Evolutionary conservation across 2,113 vertebrate species (phyloP).

Genomic region (Dascyllus trimaculatus): DNA sequence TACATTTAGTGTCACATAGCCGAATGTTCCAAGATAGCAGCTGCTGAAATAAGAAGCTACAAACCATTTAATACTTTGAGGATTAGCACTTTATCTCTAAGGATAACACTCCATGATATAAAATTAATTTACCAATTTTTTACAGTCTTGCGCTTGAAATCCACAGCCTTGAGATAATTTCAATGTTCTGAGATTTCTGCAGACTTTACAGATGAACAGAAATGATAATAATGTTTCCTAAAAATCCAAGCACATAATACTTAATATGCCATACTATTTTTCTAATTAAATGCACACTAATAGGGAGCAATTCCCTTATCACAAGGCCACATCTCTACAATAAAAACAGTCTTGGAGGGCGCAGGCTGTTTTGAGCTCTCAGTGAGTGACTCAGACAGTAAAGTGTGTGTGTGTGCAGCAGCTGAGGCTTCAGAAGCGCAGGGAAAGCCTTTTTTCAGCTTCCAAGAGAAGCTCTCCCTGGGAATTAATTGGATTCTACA

Average conservation of each 20-base stretch:
- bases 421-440: constrained; percentile 15
- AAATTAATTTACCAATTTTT: constrained; percentile 24
- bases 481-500: constrained; percentile 46
- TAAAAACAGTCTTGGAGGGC: constrained; percentile 13
- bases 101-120: not conserved
- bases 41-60: constrained; percentile 15
- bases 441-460: too few species aligned
- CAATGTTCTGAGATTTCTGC: constrained; percentile 23
- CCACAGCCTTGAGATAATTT: constrained; percentile 8
- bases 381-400: not conserved
- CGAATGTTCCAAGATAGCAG: not conserved
- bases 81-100: constrained; percentile 33
- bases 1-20: not conserved
- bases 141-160: constrained; percentile 12
- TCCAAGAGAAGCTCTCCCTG: not conserved
- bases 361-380: constrained; percentile 3
- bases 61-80: constrained; percentile 10
- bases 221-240: constrained; percentile 15
- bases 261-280: constrained; percentile 1
- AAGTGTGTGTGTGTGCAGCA: constrained; percentile 19
- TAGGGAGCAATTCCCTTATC: constrained; percentile 1
- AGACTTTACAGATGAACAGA: not conserved
- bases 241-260: constrained; percentile 11
- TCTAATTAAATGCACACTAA: constrained; percentile 13
- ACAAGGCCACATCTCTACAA: constrained; percentile 30